Conservation (phyloP, 2,888 invertebrate species). For the Steinernema hermaphroditum region DNA sequence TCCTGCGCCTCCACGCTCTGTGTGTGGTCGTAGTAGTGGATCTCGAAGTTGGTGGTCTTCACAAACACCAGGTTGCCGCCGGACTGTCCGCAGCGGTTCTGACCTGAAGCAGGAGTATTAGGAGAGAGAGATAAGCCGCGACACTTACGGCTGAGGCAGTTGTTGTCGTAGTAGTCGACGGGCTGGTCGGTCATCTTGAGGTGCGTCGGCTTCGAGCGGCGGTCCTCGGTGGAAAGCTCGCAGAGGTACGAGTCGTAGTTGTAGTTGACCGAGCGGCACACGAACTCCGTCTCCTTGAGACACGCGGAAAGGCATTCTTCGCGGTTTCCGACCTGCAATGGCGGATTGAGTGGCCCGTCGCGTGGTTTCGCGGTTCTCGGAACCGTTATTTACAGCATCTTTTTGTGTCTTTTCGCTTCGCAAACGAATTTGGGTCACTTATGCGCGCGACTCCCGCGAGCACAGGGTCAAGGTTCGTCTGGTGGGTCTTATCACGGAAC, state of each 20-base stretch:
- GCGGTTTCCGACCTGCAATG: conserved; percentile 67
- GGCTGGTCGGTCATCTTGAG: conserved; percentile 68
- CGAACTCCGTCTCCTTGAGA: conserved; percentile 69
- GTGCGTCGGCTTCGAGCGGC: conserved; percentile 70
- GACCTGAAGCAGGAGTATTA: conserved; percentile 47
- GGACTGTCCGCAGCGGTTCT: conserved; percentile 66
- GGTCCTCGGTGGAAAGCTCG: conserved; percentile 70
- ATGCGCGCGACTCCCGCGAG: conserved; percentile 15
- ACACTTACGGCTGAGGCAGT: conserved; percentile 70
- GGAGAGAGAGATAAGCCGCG: not conserved
- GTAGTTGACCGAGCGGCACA: conserved; percentile 71
- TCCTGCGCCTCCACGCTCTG: conserved; percentile 66
- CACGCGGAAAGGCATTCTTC: conserved; percentile 71
- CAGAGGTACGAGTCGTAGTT: conserved; percentile 69
- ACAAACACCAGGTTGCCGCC: conserved; percentile 67
- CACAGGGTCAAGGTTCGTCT: conserved; percentile 28
- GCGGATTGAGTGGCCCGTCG: not conserved
- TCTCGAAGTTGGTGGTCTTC: conserved; percentile 66
- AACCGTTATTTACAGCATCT: conserved; percentile 19
- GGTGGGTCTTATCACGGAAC: conserved; percentile 12
- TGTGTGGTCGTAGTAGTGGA: conserved; percentile 66
- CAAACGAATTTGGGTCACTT: conserved; percentile 21
- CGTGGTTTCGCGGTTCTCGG: conserved; percentile 3
- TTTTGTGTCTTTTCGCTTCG: conserved; percentile 1
- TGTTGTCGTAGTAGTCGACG: conserved; percentile 72